Evolutionary conservation across 1,140 invertebrate species (phyloP).

Genomic region (Bombus consobrinus): DNA sequence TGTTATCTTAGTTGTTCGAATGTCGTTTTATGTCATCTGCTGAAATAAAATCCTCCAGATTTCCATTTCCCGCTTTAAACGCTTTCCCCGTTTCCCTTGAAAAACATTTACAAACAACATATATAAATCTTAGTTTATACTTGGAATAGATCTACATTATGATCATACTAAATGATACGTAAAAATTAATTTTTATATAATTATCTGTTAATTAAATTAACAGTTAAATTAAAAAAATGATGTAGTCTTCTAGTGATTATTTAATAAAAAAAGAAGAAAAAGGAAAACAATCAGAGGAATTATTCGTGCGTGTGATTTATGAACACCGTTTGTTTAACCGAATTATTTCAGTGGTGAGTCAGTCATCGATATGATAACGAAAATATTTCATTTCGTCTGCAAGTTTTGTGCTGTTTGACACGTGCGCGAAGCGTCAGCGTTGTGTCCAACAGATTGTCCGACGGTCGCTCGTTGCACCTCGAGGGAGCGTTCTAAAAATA

Average conservation of each 20-base stretch:
- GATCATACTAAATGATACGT: not conserved
- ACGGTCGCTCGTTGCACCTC: constrained; percentile 24
- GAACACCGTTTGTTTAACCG: not conserved
- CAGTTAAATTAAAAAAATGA: not conserved
- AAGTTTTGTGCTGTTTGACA: constrained; percentile 9
- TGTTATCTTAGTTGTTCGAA: too few species aligned
- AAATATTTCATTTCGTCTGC: not conserved
- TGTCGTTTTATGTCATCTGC: too few species aligned
- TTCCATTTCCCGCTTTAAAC: too few species aligned
- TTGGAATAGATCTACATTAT: not conserved
- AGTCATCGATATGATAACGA: not conserved
- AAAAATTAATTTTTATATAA: not conserved
- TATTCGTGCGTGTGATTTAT: not conserved
- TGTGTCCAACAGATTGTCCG: constrained; percentile 58
- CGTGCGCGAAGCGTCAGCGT: constrained; percentile 30
- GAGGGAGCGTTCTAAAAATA: constrained; percentile 55
- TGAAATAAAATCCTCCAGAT: too few species aligned
- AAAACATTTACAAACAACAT: not conserved
- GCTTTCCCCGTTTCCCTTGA: not conserved
- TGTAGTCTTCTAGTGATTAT: not conserved
- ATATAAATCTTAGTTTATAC: not conserved
- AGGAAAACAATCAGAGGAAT: too few species aligned
- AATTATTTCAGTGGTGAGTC: not conserved
- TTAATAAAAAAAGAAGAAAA: not conserved
- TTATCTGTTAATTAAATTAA: not conserved